A percentile compares a stretch with the other conserved stretches of the same genome.
These are phyloP conservation scores for Ophthalmolycus amberensis DNA, from an alignment of 2,113 vertebrate genomes.

Conservation along the genomic window DNA sequence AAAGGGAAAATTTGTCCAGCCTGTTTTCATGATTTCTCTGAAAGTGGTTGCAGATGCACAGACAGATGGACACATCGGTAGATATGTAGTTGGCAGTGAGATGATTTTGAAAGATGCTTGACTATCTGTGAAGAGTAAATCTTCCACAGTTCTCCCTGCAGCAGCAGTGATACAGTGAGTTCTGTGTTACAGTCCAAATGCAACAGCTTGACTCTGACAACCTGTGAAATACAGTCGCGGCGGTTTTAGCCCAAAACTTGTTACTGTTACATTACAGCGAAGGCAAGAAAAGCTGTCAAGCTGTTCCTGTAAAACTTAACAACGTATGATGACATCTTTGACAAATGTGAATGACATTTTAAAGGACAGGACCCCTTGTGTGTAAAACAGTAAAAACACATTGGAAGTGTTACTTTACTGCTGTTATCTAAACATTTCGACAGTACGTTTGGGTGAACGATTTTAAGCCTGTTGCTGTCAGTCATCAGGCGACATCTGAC, in stretches of 20 bases:
- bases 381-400: slow-evolving; percentile 48
- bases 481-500: slow-evolving; percentile 71
- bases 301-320: slow-evolving; percentile 60
- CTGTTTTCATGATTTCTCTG: slow-evolving; percentile 54
- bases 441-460: slow-evolving; percentile 42
- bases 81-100: slow-evolving; percentile 45
- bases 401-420: slow-evolving; percentile 54
- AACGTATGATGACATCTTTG: slow-evolving; percentile 65
- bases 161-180: slow-evolving; percentile 43
- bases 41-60: slow-evolving; percentile 58
- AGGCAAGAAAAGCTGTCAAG: slow-evolving; percentile 57
- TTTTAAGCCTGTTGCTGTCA: slow-evolving; percentile 76
- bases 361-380: slow-evolving; percentile 29
- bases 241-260: slow-evolving; percentile 43
- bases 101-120: slow-evolving; percentile 43
- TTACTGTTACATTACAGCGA: slow-evolving; percentile 44
- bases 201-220: slow-evolving; percentile 61
- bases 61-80: slow-evolving; percentile 27
- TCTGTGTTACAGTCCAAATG: slow-evolving; percentile 60
- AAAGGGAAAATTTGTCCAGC: slow-evolving; percentile 33
- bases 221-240: slow-evolving; percentile 53
- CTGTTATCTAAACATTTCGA: slow-evolving; percentile 48
- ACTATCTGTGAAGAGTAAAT: slow-evolving; percentile 55
- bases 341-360: slow-evolving; percentile 66
- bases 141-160: slow-evolving; percentile 28